Percentiles rank a stretch among this genome's conserved stretches.
These are phyloP conservation scores for Cotesia congregata DNA, from an alignment of 2,888 invertebrate species.

Conservation along the genomic window DNA sequence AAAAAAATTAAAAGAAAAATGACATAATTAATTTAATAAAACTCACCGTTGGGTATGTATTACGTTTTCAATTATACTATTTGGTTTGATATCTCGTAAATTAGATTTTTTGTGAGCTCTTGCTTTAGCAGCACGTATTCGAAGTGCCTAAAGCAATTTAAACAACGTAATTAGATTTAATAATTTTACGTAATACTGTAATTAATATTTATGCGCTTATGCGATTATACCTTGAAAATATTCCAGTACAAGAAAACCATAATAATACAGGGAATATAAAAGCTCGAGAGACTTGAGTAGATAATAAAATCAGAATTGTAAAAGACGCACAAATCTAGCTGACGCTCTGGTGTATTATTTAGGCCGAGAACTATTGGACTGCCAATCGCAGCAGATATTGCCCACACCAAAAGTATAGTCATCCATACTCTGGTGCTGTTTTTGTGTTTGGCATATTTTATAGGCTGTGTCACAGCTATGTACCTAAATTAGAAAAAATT, in stretches of 20 bases:
- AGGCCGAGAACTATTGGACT: conserved; percentile 96
- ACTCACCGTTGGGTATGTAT: conserved; percentile 79
- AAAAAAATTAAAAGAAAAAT: not conserved
- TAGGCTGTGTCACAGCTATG: conserved; percentile 98
- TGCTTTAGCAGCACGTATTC: conserved; percentile 86
- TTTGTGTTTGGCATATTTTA: conserved; percentile 98
- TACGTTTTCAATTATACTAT: conserved; percentile 91
- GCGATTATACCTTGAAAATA: conserved; percentile 96
- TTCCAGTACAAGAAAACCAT: conserved; percentile 98
- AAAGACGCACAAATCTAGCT: conserved; percentile 91
- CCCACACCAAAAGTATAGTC: conserved; percentile 96
- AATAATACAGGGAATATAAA: conserved; percentile 98
- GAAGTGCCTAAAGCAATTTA: conserved; percentile 79
- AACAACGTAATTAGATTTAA: conserved; percentile 19
- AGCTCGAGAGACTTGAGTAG: conserved; percentile 97
- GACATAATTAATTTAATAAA: not conserved
- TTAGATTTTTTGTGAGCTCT: conserved; percentile 86
- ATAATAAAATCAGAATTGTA: conserved; percentile 98
- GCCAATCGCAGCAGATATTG: conserved; percentile 94
- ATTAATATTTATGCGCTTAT: conserved; percentile 37
- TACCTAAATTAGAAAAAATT: conserved; percentile 79
- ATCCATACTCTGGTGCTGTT: conserved; percentile 94
- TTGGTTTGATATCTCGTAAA: conserved; percentile 79
- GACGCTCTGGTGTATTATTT: conserved; percentile 91
- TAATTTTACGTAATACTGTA: not conserved